A percentile compares a stretch with the other conserved stretches of the same genome.
Evolutionary conservation across 2,113 vertebrate species (phyloP).

Genomic region (Empidonax traillii): DNA sequence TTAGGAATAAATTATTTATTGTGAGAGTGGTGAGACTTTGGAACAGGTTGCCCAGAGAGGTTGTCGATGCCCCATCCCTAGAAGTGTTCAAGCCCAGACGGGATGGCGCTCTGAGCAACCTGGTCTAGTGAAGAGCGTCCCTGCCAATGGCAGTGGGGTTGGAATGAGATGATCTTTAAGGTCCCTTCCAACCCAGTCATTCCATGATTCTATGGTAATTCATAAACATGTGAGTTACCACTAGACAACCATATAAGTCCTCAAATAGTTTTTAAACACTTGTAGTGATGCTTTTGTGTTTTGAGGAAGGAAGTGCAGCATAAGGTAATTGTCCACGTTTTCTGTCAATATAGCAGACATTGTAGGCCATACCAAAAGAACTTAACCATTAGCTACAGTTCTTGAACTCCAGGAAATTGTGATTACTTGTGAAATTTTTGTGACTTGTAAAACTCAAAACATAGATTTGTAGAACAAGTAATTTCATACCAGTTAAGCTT

Average conservation of each 20-base stretch:
- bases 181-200: background rate
- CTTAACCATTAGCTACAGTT: background rate
- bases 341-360: background rate
- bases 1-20: background rate
- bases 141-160: background rate
- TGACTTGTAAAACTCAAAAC: background rate
- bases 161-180: background rate
- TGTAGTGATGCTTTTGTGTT: background rate
- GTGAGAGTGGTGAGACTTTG: background rate
- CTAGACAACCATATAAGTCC: accelerated
- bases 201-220: background rate
- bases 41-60: background rate
- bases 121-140: background rate
- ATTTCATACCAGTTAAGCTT: background rate
- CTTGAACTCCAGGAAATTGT: background rate
- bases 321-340: background rate
- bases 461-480: background rate
- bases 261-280: background rate
- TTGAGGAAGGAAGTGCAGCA: background rate
- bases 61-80: background rate
- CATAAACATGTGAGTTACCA: background rate
- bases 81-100: background rate
- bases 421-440: background rate
- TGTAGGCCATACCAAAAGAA: background rate
- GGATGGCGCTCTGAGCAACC: background rate